Conservation (phyloP, 2,113 vertebrate species). For the Notothenia rossii region DNA sequence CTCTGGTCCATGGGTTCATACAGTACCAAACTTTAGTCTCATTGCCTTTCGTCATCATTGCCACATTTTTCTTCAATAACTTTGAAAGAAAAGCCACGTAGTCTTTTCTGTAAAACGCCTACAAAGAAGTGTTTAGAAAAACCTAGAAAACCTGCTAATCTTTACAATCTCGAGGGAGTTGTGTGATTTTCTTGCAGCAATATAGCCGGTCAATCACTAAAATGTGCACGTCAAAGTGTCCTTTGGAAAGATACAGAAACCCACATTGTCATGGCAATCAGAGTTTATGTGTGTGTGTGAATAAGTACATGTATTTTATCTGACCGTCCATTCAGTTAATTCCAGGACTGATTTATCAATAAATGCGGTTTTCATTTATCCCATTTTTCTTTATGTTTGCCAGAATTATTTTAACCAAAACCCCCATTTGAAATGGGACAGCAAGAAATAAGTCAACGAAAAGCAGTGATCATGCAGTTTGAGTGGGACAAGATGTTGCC, state of each 20-base stretch:
- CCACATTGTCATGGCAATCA: too few species aligned
- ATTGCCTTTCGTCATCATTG: background rate
- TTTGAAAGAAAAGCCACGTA: background rate
- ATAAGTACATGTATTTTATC: too few species aligned
- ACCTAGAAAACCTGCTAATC: too few species aligned
- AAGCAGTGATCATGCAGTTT: background rate
- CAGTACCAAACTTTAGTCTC: background rate
- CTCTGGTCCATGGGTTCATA: background rate
- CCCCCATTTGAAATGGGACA: too few species aligned
- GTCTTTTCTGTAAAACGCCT: background rate
- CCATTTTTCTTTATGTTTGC: background rate
- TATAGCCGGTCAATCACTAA: too few species aligned
- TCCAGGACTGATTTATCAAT: background rate
- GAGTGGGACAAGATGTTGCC: background rate
- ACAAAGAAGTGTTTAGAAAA: too few species aligned
- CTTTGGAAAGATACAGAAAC: too few species aligned
- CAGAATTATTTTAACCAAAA: background rate
- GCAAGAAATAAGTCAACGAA: background rate
- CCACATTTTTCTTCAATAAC: background rate
- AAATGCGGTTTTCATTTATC: background rate
- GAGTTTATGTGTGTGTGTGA: too few species aligned
- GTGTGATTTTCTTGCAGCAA: background rate
- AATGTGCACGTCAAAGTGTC: too few species aligned
- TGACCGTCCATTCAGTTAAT: background rate
- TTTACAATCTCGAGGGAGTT: too few species aligned